Evolutionary conservation across 2,113 vertebrate species (phyloP).

Genomic region (Anguilla rostrata): DNA sequence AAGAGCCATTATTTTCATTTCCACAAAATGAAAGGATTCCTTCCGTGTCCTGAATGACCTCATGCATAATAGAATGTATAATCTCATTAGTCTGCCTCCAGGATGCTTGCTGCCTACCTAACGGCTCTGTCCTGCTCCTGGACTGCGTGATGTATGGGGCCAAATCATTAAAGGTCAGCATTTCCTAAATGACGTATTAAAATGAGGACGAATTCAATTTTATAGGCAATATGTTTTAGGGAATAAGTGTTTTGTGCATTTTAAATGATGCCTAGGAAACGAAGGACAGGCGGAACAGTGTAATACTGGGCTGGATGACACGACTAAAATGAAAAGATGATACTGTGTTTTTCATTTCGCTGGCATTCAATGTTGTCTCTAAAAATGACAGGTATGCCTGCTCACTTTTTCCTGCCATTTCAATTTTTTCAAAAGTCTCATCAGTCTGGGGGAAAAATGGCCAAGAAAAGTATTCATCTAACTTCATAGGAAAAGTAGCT

Average conservation of each 20-base stretch:
- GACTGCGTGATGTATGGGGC: slow-evolving; percentile 30
- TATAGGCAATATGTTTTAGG: slow-evolving; percentile 17
- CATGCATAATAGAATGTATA: slow-evolving; percentile 33
- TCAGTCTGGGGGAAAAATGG: not conserved
- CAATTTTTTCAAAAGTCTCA: not conserved
- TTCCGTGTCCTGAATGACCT: slow-evolving; percentile 28
- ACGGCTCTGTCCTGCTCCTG: slow-evolving; percentile 11
- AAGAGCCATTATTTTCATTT: slow-evolving; percentile 38
- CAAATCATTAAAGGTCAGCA: slow-evolving; percentile 29
- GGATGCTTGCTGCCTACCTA: slow-evolving; percentile 19
- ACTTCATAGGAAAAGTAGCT: not conserved
- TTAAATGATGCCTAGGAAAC: slow-evolving; percentile 15
- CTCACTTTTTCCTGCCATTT: not conserved
- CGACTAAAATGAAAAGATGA: slow-evolving; percentile 1
- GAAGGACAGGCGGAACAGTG: not conserved
- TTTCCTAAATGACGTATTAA: slow-evolving; percentile 25
- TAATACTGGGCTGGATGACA: not conserved
- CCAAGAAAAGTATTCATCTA: not conserved
- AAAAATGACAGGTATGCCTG: not conserved
- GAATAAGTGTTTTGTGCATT: slow-evolving; percentile 7
- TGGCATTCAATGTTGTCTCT: not conserved
- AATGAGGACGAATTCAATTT: slow-evolving; percentile 32
- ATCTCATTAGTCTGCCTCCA: slow-evolving; percentile 33
- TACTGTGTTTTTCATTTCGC: slow-evolving; percentile 11
- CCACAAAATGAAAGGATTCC: slow-evolving; percentile 23